Conservation (phyloP, 2,797 vertebrate genomes). For the Selene dorsalis region DNA sequence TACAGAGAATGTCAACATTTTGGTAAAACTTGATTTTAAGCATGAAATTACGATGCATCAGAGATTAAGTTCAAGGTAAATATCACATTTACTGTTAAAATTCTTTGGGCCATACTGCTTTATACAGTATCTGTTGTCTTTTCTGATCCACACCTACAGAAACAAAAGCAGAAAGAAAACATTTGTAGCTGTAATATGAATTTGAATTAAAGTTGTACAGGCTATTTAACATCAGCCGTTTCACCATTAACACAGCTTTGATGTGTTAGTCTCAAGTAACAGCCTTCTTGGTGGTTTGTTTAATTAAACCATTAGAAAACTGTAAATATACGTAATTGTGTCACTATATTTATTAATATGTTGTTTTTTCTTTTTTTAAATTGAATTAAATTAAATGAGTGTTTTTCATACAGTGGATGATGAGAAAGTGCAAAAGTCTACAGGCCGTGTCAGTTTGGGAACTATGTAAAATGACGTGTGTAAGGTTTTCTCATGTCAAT, state of each 20-base stretch:
- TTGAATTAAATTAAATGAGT: conserved; percentile 5
- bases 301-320: conserved; percentile 27
- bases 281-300: not conserved
- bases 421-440: not conserved
- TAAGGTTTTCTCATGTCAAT: conserved; percentile 35
- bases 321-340: conserved; percentile 54
- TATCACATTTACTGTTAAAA: not conserved
- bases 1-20: conserved; percentile 18
- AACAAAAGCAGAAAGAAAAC: not conserved
- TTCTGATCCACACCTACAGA: conserved; percentile 4
- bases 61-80: conserved; percentile 10
- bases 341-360: conserved; percentile 13
- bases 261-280: conserved; percentile 7
- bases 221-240: not conserved
- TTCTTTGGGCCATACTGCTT: not conserved
- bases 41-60: conserved; percentile 21
- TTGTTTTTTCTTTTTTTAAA: not conserved
- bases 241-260: conserved; percentile 11
- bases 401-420: conserved; percentile 12
- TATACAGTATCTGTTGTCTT: conserved; percentile 2
- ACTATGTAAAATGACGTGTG: conserved; percentile 5
- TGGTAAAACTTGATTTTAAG: conserved; percentile 36
- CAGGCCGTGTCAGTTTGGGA: not conserved
- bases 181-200: not conserved
- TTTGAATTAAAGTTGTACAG: conserved; percentile 17